Base-by-base conservation (phyloP, 2,797 vertebrate genomes). In the Sitta carolinensis region DNA sequence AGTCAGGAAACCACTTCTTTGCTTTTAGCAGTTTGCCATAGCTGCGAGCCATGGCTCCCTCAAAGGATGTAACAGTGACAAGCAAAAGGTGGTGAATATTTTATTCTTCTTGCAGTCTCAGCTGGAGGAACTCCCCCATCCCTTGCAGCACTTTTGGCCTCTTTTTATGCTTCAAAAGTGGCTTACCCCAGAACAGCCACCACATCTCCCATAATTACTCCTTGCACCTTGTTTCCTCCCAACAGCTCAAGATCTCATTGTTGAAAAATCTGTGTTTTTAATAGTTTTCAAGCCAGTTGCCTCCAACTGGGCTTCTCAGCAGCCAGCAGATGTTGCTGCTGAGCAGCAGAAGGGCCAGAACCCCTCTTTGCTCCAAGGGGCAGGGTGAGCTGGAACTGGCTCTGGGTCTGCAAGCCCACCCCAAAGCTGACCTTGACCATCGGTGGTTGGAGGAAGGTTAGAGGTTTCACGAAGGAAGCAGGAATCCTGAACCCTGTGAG, bases 271-370 rank as follows among this genome's bases (percentile, higher is more conserved):
- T 45, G 14, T 7, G 48, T 1, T 26, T 30, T 34, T 69, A 69
- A 64, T 23, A 38, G 4, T 69, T 94, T 47, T 84, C 17, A 68
- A 74, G 36, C 11, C 69, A 84, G 40, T 45, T 70, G 48, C 30
- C 45, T 69, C 62, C 48, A 63, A 70, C 30, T 62, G 59, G 45
- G 32, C 74, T 84, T 90, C 26, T 51, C 48, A 21, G 18, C 70
- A 95, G 50, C 93, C 93, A 95, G 90, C 61, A 97, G 95, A 93
- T 97, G 96, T 36, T 95, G 93, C 95, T 95, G 36, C 94, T 84
- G 92, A 95, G 86, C 92, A 95, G 55, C 48, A 88, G 88, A 78
- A 86, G 90, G 74, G 15, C 45, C 63, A 94, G 67, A 12, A 61
- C 10, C 32, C 0, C 7, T 26, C 17, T 42, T 72, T 73, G 40